Percentiles rank a stretch among this genome's conserved stretches.
Conservation (phyloP, 2,113 vertebrate species). For the Hepsetus odoe region DNA sequence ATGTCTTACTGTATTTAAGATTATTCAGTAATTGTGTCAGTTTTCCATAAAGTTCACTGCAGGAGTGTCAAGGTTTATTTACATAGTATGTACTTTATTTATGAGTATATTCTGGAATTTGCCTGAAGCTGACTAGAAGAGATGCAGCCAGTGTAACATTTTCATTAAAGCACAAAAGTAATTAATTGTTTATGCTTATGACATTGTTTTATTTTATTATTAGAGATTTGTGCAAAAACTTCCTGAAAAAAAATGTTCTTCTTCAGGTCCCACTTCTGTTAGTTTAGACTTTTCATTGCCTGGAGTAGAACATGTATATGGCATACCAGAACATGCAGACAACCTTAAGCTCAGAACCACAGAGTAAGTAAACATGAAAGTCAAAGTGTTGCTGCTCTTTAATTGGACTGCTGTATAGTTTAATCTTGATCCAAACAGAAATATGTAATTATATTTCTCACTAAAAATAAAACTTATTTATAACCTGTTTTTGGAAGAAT, state of each 20-base stretch:
- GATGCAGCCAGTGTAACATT: no score
- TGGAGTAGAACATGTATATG: slow-evolving; percentile 90
- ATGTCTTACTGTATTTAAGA: neutral
- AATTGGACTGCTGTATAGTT: no score
- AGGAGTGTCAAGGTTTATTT: neutral
- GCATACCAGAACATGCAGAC: slow-evolving; percentile 92
- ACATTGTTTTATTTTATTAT: neutral
- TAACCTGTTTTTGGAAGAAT: no score
- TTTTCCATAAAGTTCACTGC: neutral
- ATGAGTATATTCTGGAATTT: neutral
- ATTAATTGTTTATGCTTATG: neutral
- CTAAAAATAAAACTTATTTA: no score
- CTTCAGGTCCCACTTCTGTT: slow-evolving; percentile 83
- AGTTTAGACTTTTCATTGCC: slow-evolving; percentile 93
- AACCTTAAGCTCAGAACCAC: slow-evolving; percentile 85
- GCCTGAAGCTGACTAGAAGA: neutral
- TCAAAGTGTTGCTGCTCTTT: neutral
- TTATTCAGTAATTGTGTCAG: neutral
- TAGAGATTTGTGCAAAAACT: neutral
- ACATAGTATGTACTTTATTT: neutral
- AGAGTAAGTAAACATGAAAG: slow-evolving; percentile 76
- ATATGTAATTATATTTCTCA: no score
- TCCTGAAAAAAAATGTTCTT: no score
- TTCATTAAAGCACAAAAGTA: neutral
- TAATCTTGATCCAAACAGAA: no score